Evolutionary conservation across 2,888 invertebrate genomes (phyloP).

Genomic region (Escarpia spicata): DNA sequence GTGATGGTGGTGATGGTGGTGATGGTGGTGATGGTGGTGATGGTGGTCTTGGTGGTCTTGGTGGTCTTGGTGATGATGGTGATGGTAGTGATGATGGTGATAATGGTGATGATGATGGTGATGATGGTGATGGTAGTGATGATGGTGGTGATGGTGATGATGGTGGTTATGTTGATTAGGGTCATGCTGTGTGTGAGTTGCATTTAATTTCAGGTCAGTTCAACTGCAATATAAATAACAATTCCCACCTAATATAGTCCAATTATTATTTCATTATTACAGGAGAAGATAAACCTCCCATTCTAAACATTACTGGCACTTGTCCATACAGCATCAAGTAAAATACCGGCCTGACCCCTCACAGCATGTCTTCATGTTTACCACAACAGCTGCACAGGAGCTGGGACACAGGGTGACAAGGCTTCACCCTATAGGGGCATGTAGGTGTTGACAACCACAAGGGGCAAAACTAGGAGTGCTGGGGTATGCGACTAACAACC

Average conservation of each 20-base stretch:
- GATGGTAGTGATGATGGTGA: not conserved
- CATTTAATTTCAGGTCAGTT: too few species aligned
- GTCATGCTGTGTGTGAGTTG: too few species aligned
- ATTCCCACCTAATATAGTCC: too few species aligned
- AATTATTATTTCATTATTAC: too few species aligned
- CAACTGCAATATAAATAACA: too few species aligned
- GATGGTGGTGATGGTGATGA: too few species aligned
- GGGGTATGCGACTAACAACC: not conserved
- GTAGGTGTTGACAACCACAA: not conserved
- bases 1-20: not conserved
- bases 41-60: not conserved
- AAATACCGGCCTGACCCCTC: not conserved
- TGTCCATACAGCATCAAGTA: not conserved
- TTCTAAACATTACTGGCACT: not conserved
- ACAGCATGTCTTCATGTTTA: not conserved
- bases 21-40: not conserved
- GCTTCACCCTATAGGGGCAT: not conserved
- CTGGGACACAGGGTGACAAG: not conserved
- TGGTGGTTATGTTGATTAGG: too few species aligned
- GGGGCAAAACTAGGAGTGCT: not conserved
- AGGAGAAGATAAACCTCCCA: not conserved
- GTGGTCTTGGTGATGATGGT: not conserved
- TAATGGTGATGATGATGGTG: not conserved
- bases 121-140: not conserved
- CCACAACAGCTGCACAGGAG: constrained; percentile 10